Evolutionary conservation across 2,888 invertebrate genomes (phyloP), one percentile per base, ranked within the genome.

Genomic region (Drosophila recens): DNA sequence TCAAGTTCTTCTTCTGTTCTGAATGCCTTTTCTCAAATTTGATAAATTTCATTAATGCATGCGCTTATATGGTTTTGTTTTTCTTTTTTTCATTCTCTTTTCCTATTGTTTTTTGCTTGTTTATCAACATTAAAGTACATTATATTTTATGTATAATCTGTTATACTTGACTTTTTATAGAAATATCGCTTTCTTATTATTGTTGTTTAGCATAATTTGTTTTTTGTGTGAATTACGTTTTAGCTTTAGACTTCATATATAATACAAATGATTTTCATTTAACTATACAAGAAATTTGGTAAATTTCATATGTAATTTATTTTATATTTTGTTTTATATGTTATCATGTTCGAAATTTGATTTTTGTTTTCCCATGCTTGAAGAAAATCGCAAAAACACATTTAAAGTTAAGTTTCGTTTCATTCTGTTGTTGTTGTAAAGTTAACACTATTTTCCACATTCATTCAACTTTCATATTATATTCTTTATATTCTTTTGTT

Each of bases 271-370:
- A 75, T 77, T 86, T 80, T 84, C 64, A 67, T 81, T 86, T 81
- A 81, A 79, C 89, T 86, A 89, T 89, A 86, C 86, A 86, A 80
- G 81, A 84, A 81, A 84, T 85, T 78, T 83, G 81, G 59, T 79
- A 74, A 80, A 69, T 80, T 76, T 79, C 76, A 77, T 77, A 63
- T 75, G 58, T 66, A 58, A 54, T 67, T 59, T 53, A 56, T 45
- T 38, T 62, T 36, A 40, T 63, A 33, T 34, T 17, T 17, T 17
- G 17, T 17, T 17, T 17, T 17, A 17, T 17, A 59, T 72, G 45
- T 45, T 51, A 36, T 70, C 58, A 74, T 75, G 72, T 66, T 72
- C 67, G 51, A 72, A 79, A 74, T 80, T 82, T 77, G 49, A 71
- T 71, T 76, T 70, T 67, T 59, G 15, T 76, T 80, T 78, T 67